These are phyloP conservation scores for Calliopsis andreniformis DNA, from an alignment of 1,140 invertebrate species.

Conservation along the genomic window DNA sequence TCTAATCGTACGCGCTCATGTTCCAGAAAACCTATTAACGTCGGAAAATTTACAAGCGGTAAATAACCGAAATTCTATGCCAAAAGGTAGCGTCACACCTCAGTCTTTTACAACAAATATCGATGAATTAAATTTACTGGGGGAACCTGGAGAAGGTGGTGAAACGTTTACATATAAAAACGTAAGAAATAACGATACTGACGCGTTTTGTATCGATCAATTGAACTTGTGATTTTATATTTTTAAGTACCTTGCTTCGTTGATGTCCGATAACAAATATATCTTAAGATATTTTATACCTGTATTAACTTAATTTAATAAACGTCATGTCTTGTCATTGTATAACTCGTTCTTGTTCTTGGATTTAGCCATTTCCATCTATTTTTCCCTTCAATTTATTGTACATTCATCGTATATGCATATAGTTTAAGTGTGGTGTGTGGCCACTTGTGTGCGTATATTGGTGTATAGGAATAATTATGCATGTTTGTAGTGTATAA, in stretches of 20 bases:
- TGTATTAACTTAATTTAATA: conserved; percentile 33
- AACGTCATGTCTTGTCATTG: conserved; percentile 9
- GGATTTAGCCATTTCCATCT: background rate
- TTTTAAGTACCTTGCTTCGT: background rate
- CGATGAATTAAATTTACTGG: conserved; percentile 70
- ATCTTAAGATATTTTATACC: conserved; percentile 22
- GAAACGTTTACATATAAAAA: conserved; percentile 24
- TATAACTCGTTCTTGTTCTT: background rate
- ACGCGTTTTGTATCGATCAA: conserved; percentile 67
- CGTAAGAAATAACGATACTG: conserved; percentile 2
- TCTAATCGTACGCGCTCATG: background rate
- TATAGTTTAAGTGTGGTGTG: no score
- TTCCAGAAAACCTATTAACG: conserved; percentile 63
- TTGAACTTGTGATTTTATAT: conserved; percentile 65
- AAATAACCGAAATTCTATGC: background rate
- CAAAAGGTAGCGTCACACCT: conserved; percentile 11
- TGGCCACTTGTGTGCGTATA: background rate
- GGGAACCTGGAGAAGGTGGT: conserved; percentile 47
- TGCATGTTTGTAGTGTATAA: no score
- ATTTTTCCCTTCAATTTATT: background rate
- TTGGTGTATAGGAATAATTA: conserved; percentile 26
- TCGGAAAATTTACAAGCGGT: conserved; percentile 2
- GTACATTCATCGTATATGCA: background rate
- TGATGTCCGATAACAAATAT: background rate
- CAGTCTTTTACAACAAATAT: conserved; percentile 66